Percentiles rank a stretch among this genome's conserved stretches.
Evolutionary conservation across 2,113 vertebrate species (phyloP).

Genomic region (Lagopus muta): DNA sequence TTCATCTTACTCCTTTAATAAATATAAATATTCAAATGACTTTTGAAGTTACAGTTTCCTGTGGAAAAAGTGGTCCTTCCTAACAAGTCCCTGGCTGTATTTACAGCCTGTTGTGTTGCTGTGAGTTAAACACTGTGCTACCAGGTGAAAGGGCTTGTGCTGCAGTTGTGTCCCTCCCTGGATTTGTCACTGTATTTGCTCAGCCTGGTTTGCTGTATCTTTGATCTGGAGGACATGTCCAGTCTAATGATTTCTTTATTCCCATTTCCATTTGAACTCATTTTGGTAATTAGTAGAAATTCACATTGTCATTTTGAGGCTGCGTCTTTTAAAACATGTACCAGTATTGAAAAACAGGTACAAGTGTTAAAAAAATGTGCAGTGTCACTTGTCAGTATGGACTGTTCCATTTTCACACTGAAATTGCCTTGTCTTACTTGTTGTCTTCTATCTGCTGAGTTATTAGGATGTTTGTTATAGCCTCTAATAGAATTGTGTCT

Average conservation of each 20-base stretch:
- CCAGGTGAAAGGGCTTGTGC: neutral
- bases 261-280: neutral
- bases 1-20: neutral
- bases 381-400: neutral
- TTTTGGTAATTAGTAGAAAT: neutral
- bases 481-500: neutral
- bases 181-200: neutral
- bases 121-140: neutral
- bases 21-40: neutral
- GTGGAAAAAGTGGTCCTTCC: neutral
- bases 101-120: neutral
- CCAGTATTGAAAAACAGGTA: neutral
- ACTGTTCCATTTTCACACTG: neutral
- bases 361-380: neutral
- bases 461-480: neutral
- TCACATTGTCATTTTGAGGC: neutral
- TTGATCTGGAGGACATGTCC: neutral
- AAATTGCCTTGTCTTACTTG: neutral
- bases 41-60: neutral
- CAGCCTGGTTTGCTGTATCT: neutral
- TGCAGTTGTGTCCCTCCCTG: rapidly evolving
- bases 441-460: neutral
- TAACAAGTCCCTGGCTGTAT: neutral
- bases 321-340: neutral
- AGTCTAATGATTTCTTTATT: neutral